Percentiles rank a stretch among this genome's conserved stretches.
phyloP scores from a whole-genome alignment of 2,888 invertebrate genomes.

The Chrysodeixis includens region DNA sequence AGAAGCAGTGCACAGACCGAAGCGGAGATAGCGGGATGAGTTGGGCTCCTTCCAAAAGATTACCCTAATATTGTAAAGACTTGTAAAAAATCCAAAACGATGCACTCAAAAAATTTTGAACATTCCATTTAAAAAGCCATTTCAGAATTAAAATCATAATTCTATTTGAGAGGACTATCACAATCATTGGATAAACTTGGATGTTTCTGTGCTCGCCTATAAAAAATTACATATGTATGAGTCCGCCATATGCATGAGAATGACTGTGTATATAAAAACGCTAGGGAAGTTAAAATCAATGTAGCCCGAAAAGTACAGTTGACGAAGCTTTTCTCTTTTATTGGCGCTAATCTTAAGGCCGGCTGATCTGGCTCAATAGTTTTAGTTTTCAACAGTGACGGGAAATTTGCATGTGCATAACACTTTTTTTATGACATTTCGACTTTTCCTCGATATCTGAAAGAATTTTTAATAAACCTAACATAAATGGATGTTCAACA shows the following conservation, averaged over 20 bases:
- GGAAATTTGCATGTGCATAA: neutral
- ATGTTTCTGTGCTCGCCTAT: slow-evolving; percentile 1
- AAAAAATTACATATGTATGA: slow-evolving; percentile 11
- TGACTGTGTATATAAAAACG: neutral
- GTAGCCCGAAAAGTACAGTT: neutral
- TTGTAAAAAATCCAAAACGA: neutral
- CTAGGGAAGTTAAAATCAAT: slow-evolving; percentile 4
- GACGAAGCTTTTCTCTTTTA: neutral
- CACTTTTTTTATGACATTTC: too few relatives aligned
- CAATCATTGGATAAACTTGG: slow-evolving; percentile 17
- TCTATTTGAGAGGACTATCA: slow-evolving; percentile 30
- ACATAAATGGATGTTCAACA: too few relatives aligned
- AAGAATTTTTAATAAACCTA: too few relatives aligned
- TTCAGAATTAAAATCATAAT: neutral
- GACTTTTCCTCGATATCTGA: too few relatives aligned
- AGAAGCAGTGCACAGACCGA: neutral
- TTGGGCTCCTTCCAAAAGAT: slow-evolving; percentile 9
- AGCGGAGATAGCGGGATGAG: neutral
- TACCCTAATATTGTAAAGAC: neutral
- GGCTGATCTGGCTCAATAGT: neutral
- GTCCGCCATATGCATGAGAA: slow-evolving; percentile 6
- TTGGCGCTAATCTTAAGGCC: neutral
- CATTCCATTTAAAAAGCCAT: too few relatives aligned
- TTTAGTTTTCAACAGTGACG: neutral
- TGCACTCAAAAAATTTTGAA: neutral